Evolutionary conservation across 2,888 invertebrate species (phyloP), one percentile per base, ranked within the genome.

Genomic region (Spilosoma lubricipeda): DNA sequence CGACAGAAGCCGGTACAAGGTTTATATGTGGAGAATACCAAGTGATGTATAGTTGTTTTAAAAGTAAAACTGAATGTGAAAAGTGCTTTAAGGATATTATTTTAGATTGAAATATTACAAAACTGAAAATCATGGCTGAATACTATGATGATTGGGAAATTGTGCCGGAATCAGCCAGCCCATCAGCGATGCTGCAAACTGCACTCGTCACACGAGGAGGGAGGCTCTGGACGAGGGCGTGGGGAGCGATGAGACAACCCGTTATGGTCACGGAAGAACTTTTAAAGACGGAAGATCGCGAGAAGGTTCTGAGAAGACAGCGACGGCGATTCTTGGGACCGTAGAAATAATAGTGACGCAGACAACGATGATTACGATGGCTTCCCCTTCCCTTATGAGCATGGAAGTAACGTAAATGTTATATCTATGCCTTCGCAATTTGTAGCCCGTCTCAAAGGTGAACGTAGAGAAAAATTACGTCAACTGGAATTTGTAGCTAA

Each of bases 381-480:
- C 77, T 82, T 88, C 67, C 86, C 88, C 30, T 88, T 85, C 66
- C 33, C 33, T 33, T 78, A 73, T 75, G 83, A 86, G 36, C 89
- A 90, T 45, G 69, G 76, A 45, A 87, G 87, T 74, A 93, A 91
- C 67, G 90, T 87, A 78, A 94, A 93, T 87, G 82, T 89, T 18
- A 93, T 95, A 66, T 86, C 85, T 13, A 91, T 95, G 63, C 92
- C 93, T 42, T 92, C 94, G 0, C 84, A 89, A 71, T 93, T 92
- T 88, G 96, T 97, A 15, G 97, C 97, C 0, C 93, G 95, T 69
- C 94, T 97, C 67, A 97, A 97, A 78, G 99, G 99, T 7, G 97
- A 97, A 88, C 98, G 97, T n/a, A 99, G 99, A 2, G 96, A 96
- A 0, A 98, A 98, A 93, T 98, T 99, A 80, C 97, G 97, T 82